A percentile compares a stretch with the other conserved stretches of the same genome.
These are phyloP conservation scores for Malacoraja senta DNA, from an alignment of 2,797 vertebrate species.

Conservation along the genomic window DNA sequence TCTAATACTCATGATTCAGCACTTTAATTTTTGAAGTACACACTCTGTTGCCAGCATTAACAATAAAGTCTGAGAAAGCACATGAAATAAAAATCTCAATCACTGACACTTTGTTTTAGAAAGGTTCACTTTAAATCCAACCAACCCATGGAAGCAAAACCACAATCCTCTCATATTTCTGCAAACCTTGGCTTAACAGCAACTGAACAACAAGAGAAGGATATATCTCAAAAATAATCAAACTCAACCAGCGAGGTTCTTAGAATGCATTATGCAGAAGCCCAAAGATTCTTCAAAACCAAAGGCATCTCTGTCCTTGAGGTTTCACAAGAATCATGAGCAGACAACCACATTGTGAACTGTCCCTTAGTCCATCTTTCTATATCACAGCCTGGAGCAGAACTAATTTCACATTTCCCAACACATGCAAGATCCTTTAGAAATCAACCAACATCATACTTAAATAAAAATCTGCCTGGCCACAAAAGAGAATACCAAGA, in stretches of 20 bases:
- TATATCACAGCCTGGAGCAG: not conserved
- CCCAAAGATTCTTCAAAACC: not conserved
- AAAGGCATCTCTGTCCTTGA: constrained; percentile 18
- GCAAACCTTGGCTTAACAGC: not conserved
- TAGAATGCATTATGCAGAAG: not conserved
- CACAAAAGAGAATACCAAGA: not conserved
- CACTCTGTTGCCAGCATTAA: not conserved
- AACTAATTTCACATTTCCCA: not conserved
- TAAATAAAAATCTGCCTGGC: not conserved
- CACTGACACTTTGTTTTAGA: not conserved
- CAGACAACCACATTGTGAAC: not conserved
- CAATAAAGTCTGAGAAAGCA: not conserved
- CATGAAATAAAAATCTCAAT: not conserved
- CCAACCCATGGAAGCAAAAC: not conserved
- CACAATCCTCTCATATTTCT: not conserved
- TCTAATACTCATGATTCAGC: not conserved
- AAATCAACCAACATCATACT: not conserved
- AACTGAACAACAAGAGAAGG: not conserved
- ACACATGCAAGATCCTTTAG: not conserved
- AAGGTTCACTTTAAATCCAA: not conserved
- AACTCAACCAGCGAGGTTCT: not conserved
- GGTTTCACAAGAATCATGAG: not conserved
- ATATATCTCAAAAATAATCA: not conserved
- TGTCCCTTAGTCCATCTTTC: not conserved
- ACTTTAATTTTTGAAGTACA: not conserved